Base-by-base conservation (phyloP, 2,888 invertebrate genomes). In the Drosophila suboccidentalis region DNA sequence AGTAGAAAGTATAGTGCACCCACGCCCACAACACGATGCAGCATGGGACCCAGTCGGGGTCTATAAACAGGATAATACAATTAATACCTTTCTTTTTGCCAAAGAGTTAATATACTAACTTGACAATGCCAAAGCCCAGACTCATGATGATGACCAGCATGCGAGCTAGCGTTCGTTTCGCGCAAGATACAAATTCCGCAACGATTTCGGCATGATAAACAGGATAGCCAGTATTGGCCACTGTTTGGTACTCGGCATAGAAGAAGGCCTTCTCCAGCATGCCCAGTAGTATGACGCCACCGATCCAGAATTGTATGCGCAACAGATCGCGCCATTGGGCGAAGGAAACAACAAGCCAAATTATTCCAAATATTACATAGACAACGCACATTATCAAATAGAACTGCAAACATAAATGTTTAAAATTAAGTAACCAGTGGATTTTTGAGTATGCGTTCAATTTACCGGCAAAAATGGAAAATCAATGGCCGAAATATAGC, bases 241-340 rank as follows among this genome's bases (percentile, higher is more conserved):
- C 94, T 55, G 95, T 95, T 82, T 96, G 95, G 93, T 97, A 98
- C 84, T 98, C 97, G 0, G 96, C 97, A 90, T 97, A 97, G 92
- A 97, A 98, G 0, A 97, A 96, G 4, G 98, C 97, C 91, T 96
- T 96, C 92, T 97, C 97, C 36, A 97, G 90, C 96, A 97, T 96
- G 46, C 98, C 97, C 2, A 98, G 93, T 11, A 98, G 93, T 62
- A 98, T 97, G 11, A 98, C 97, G 32, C 95, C 97, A 6, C 98
- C 98, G 90, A 99, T 98, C 98, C 98, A 98, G 93, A 98, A 98
- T 93, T 99, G 98, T 46, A 98, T 96, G 36, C 98, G 94, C 57
- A 98, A 94, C 22, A 98, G 93, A 92, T 98, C 98, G 43, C 97
- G 94, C 98, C 98, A 98, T 92, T 97, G 97, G 80, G 96, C 93